Base-by-base conservation (phyloP, 1,140 invertebrate genomes). In the Trissolcus basalis region DNA sequence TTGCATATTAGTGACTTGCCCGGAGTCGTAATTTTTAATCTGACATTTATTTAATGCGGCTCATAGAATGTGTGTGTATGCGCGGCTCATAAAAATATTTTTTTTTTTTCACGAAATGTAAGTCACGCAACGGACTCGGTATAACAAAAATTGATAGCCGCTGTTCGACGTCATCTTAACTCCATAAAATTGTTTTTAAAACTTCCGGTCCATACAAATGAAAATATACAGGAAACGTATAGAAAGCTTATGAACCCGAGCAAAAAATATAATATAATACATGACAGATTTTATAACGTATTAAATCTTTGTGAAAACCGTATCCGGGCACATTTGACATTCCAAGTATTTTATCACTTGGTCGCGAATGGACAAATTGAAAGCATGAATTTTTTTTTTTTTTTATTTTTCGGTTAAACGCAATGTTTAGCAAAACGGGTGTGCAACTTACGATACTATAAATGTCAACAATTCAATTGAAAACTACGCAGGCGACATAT, bases 381-480 rank as follows among this genome's bases (percentile, higher is more conserved):
- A 3, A 27, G 19, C n/a, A 27, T 27, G 19, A 27, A 27, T 27
- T 27, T 27, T 39, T 39, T 39, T 39, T 39, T 39, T 39, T 39
- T 27, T 27, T 27, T 39, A 4, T 39, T 39, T 39, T 39, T 39
- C 9, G 19, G 19, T 27, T 27, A 6, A 6, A 27, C 19, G 61
- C 47, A 59, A 64, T 53, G 54, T 64, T 6, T 4, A 14, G 39
- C 19, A 32, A 59, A 59, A 64, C 53, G 44, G 50, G 54, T 54
- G 33, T 45, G 51, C 71, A 74, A 67, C 63, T 74, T 67, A 74
- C 49, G 56, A 45, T 56, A 35, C 71, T 55, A 74, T 68, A 74
- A 74, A 74, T 67, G 71, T 74, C 63, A 73, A 68, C 71, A 74
- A 74, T 74, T 68, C 61, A 47, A 61, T 60, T 74, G 71, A 74